phyloP scores from a whole-genome alignment of 2,797 vertebrate species.

The Micropoecilia bifurca region DNA sequence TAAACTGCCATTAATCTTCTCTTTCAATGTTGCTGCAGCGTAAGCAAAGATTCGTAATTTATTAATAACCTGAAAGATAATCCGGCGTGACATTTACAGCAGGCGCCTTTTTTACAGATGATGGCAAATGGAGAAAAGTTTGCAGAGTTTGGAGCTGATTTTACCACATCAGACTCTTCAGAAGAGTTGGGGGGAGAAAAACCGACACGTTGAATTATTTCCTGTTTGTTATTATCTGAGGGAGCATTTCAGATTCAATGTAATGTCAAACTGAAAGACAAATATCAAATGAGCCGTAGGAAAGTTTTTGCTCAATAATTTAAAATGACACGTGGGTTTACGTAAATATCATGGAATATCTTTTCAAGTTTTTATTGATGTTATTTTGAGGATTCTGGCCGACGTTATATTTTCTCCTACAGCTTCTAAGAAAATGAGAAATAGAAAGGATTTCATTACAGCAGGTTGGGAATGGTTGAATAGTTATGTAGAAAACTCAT shows the following conservation, averaged over 20 bases:
- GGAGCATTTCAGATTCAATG: conserved; percentile 3
- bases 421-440: background rate
- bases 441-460: background rate
- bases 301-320: background rate
- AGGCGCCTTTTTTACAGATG: background rate
- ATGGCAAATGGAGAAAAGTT: background rate
- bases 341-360: background rate
- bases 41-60: conserved; percentile 40
- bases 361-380: background rate
- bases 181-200: background rate
- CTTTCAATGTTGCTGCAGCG: conserved; percentile 17
- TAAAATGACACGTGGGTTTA: background rate
- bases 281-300: background rate
- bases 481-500: background rate
- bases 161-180: background rate
- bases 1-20: conserved; percentile 53
- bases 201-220: background rate
- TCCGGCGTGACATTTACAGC: conserved; percentile 55
- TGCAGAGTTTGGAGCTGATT: background rate
- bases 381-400: background rate
- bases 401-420: background rate
- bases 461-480: background rate
- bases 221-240: background rate
- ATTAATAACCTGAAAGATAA: conserved; percentile 46
- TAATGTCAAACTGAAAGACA: conserved; percentile 2